Conservation (phyloP, 2,797 vertebrate genomes). For the Cercopithecus diana region DNA sequence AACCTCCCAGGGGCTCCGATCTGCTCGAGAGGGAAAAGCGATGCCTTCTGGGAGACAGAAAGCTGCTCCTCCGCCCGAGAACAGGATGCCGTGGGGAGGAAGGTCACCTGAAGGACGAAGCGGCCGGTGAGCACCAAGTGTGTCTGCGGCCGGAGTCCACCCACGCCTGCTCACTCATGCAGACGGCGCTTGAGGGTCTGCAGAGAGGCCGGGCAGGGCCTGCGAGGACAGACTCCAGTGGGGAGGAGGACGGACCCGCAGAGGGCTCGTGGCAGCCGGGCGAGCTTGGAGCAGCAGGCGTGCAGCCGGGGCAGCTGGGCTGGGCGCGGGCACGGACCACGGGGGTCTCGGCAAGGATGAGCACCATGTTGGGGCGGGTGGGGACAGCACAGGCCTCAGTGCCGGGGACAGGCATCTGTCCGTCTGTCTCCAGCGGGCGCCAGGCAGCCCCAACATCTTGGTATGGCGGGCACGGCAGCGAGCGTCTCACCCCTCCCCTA, state of each 20-base stretch:
- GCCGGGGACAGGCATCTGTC: too few species aligned
- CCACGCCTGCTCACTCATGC: background rate
- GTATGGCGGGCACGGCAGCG: too few species aligned
- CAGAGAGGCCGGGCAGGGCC: background rate
- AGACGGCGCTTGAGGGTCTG: background rate
- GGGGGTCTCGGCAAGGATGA: background rate
- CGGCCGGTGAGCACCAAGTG: background rate
- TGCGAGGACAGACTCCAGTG: background rate
- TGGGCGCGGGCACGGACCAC: background rate
- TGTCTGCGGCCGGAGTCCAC: background rate
- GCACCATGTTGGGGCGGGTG: background rate
- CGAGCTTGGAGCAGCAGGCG: background rate
- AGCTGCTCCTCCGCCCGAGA: too few species aligned
- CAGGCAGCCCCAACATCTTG: too few species aligned
- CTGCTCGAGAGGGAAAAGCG: background rate
- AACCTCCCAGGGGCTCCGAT: background rate
- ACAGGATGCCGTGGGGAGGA: background rate
- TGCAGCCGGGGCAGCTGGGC: background rate
- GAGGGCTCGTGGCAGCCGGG: background rate
- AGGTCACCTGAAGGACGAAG: background rate
- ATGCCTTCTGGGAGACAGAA: background rate
- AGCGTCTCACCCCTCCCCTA: conserved; percentile 44
- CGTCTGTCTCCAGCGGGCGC: too few species aligned
- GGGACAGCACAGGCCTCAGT: too few species aligned
- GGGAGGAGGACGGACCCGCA: background rate